Evolutionary conservation across 1,140 invertebrate genomes (phyloP).

Genomic region (Conus ventricosus): DNA sequence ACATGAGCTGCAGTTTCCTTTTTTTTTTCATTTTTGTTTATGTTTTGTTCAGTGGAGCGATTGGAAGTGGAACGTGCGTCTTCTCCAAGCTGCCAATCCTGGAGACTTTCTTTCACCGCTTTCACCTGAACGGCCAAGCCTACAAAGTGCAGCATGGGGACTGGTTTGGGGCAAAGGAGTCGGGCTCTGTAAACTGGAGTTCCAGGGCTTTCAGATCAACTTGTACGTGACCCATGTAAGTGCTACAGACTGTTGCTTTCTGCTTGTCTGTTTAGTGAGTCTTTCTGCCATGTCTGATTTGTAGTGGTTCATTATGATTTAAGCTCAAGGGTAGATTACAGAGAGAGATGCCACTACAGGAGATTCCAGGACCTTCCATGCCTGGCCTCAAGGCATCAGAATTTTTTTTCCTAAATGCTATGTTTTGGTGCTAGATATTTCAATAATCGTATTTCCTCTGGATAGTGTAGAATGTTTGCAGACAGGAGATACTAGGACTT

Average conservation of each 20-base stretch:
- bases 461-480: too few species aligned
- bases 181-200: conserved; percentile 87
- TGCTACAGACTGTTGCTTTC: neutral
- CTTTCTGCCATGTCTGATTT: neutral
- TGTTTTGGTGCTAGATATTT: too few species aligned
- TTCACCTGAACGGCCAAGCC: conserved; percentile 96
- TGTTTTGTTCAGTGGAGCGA: conserved; percentile 84
- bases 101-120: conserved; percentile 92
- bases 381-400: neutral
- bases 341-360: neutral
- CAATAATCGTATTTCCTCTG: too few species aligned
- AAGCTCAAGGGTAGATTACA: neutral
- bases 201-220: conserved; percentile 84
- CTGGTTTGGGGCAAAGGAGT: conserved; percentile 99
- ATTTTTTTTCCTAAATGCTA: too few species aligned
- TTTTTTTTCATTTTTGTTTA: neutral
- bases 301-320: neutral
- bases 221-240: conserved; percentile 95
- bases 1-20: neutral
- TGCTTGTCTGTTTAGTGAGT: neutral
- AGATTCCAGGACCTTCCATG: neutral
- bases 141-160: conserved; percentile 97
- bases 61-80: conserved; percentile 93
- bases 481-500: too few species aligned
- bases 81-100: conserved; percentile 91